Evolutionary conservation across 2,888 invertebrate species (phyloP).

Genomic region (Drosophila incognita): DNA sequence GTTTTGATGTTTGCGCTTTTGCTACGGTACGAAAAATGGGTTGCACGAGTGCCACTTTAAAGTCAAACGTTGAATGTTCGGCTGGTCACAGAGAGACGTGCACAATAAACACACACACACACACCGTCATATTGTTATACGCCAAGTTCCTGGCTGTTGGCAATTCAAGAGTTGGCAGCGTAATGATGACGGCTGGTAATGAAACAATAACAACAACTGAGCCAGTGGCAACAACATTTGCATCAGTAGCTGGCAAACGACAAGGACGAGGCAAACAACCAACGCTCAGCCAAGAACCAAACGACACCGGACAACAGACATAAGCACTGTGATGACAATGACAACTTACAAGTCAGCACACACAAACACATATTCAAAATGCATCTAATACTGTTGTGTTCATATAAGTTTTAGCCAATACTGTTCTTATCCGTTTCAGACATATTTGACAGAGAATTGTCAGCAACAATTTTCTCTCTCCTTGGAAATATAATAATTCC

Average conservation of each 20-base stretch:
- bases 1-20: constrained; percentile 74
- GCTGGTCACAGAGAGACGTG: constrained; percentile 34
- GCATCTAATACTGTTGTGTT: constrained; percentile 71
- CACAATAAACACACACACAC: constrained; percentile 24
- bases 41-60: constrained; percentile 49
- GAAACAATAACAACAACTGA: constrained; percentile 54
- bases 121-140: constrained; percentile 5
- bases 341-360: constrained; percentile 66
- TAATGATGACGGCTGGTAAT: constrained; percentile 68
- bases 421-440: constrained; percentile 21
- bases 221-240: constrained; percentile 15
- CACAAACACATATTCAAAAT: constrained; percentile 22
- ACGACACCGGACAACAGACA: constrained; percentile 50
- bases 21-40: constrained; percentile 35
- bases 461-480: constrained; percentile 55
- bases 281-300: constrained; percentile 46
- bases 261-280: constrained; percentile 71
- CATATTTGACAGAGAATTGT: constrained; percentile 70
- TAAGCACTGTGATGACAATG: constrained; percentile 53
- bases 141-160: constrained; percentile 59
- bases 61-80: constrained; percentile 37
- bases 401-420: constrained; percentile 64
- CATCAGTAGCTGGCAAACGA: constrained; percentile 56
- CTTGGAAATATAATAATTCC: constrained; percentile 50
- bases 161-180: constrained; percentile 64